phyloP scores from a whole-genome alignment of 2,888 invertebrate genomes.

The Cheilosia grossa region DNA sequence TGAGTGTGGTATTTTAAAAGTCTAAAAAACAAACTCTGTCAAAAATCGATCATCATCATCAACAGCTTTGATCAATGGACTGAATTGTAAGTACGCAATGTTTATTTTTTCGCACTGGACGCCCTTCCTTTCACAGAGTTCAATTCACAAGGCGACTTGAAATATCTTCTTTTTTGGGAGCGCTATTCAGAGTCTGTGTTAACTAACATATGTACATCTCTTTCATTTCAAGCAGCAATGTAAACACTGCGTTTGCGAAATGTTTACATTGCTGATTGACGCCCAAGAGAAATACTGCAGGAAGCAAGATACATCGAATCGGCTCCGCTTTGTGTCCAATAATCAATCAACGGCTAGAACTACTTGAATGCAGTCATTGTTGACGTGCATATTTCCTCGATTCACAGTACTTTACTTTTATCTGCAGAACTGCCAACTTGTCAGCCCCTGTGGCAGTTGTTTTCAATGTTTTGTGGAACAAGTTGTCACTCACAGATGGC shows the following conservation, averaged over 20 bases:
- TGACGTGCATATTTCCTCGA: neutral
- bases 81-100: too few species aligned
- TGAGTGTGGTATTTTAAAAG: too few species aligned
- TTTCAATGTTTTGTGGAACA: too few species aligned
- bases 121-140: too few species aligned
- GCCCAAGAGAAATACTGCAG: neutral
- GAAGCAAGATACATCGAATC: neutral
- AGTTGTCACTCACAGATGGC: neutral
- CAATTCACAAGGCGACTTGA: neutral
- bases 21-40: too few species aligned
- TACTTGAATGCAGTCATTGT: neutral
- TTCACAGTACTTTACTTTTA: neutral
- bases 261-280: slow-evolving; percentile 12
- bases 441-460: too few species aligned
- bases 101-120: too few species aligned
- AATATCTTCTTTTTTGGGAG: neutral
- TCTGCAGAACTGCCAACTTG: neutral
- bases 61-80: too few species aligned
- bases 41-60: too few species aligned
- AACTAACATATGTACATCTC: neutral
- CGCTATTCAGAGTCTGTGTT: neutral
- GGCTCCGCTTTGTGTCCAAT: neutral
- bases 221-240: neutral
- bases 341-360: slow-evolving; percentile 17
- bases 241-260: neutral